Conservation (phyloP, 2,888 invertebrate species). For the Scaeva pyrastri region DNA sequence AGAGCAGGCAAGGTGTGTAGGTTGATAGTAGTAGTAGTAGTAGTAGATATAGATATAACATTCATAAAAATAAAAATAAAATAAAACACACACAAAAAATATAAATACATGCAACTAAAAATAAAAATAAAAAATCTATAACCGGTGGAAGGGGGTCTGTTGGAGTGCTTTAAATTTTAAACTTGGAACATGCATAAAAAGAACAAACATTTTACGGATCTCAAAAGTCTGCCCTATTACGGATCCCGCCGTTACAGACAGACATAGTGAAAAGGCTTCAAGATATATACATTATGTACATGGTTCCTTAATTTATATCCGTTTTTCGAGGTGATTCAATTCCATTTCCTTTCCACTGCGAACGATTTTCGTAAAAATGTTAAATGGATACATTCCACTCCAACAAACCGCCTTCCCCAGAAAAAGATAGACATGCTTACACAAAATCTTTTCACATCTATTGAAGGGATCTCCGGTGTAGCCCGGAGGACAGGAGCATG, state of each 20-base stretch:
- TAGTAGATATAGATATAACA: conserved; percentile 77
- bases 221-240: neutral
- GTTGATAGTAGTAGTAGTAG: conserved; percentile 75
- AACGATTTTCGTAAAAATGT: neutral
- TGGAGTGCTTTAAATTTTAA: conserved; percentile 19
- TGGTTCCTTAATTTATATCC: too few relatives aligned
- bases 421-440: conserved; percentile 84
- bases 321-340: too few relatives aligned
- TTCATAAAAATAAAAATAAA: conserved; percentile 75
- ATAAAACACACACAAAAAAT: conserved; percentile 77
- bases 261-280: too few relatives aligned
- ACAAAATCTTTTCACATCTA: conserved; percentile 87
- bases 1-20: conserved; percentile 69
- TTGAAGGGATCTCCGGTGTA: conserved; percentile 93
- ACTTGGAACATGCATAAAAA: conserved; percentile 7
- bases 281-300: too few relatives aligned
- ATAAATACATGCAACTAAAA: conserved; percentile 79
- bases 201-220: neutral
- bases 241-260: neutral
- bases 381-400: neutral
- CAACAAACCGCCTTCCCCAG: conserved; percentile 54
- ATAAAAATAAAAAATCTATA: conserved; percentile 46
- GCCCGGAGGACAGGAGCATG: conserved; percentile 92
- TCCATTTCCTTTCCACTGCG: too few relatives aligned
- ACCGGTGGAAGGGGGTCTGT: conserved; percentile 48